Evolutionary conservation across 1,140 invertebrate genomes (phyloP).

Genomic region (Atta colombica): DNA sequence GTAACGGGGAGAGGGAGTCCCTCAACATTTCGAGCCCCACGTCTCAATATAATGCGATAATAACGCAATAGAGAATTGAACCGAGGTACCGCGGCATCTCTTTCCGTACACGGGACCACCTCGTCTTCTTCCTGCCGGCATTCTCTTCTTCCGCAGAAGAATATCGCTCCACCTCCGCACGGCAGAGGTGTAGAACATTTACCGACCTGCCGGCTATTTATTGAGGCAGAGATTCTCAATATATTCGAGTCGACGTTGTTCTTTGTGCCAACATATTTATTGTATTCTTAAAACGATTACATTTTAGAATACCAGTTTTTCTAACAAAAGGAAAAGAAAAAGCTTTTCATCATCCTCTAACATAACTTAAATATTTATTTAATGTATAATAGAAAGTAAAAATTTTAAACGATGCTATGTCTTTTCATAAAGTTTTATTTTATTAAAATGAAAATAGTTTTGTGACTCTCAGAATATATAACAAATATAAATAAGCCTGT

Average conservation of each 20-base stretch:
- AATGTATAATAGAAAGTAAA: not conserved
- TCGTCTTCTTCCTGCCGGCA: slow-evolving; percentile 14
- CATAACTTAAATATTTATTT: not conserved
- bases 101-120: slow-evolving; percentile 30
- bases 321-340: not conserved
- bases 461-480: no score
- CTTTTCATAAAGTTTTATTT: no score
- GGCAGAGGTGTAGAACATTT: slow-evolving; percentile 43
- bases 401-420: no score
- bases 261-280: not conserved
- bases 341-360: not conserved
- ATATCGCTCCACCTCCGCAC: slow-evolving; percentile 60
- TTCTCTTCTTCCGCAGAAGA: slow-evolving; percentile 28
- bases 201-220: slow-evolving; percentile 65
- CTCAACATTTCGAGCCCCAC: slow-evolving; percentile 53
- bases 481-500: no score
- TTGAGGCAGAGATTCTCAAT: slow-evolving; percentile 69
- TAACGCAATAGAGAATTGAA: slow-evolving; percentile 73
- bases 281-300: not conserved
- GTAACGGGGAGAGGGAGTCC: slow-evolving; percentile 48
- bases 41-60: slow-evolving; percentile 73
- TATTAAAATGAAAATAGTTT: no score
- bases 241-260: not conserved
- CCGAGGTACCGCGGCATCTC: slow-evolving; percentile 57
- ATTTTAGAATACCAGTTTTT: not conserved